Base-by-base conservation (phyloP, 2,113 vertebrate species). In the Ranitomeya imitator region DNA sequence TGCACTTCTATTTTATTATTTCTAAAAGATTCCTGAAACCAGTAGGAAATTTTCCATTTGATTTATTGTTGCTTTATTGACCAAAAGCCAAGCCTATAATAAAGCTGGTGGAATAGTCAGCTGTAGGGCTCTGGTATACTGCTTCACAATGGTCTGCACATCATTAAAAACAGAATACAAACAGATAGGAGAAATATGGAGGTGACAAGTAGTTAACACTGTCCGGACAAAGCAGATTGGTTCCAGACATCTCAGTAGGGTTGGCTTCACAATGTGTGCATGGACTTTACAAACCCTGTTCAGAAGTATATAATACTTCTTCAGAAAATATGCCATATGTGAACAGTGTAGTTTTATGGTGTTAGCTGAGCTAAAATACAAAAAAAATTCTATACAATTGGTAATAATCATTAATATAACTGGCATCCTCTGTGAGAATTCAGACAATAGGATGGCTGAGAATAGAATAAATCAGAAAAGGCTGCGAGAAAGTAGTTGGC, bases 391-490 rank as follows among this genome's bases (percentile, higher is more conserved):
- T 83, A 51, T 69, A 69, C 59, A 61, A 69, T 67, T 45, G 81
- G 45, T 69, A 83, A 83, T 83, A 83, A 83, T 82, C 31, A 23
- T 65, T 9, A 83, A 51, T 12, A 65, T n/a, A 83, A 83, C 59
- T 67, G 61, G 19, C 61, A 23, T 67, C 61, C 21, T 15, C 7
- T 54, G 18, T 69, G 51, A 67, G 37, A n/a, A 65, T 83, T 51
- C 45, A 71, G 57, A 69, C 65, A 84, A 84, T 71, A 18, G 81
- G 23, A 52, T 6, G 45, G 13, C 63, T 84, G 21, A 84, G 45
- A 84, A 84, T 84, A 84, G 63, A 84, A 84, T 84, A 55, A 52
- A 84, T 83, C 60, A 65, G 60, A 69, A 84, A 55, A 84, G 65
- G 51, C 51, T 55, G n/a, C 80, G 13, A n/a, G 51, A 55, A 84